Conservation (phyloP, 2,797 vertebrate genomes). For the Microctenopoma lineatum region DNA sequence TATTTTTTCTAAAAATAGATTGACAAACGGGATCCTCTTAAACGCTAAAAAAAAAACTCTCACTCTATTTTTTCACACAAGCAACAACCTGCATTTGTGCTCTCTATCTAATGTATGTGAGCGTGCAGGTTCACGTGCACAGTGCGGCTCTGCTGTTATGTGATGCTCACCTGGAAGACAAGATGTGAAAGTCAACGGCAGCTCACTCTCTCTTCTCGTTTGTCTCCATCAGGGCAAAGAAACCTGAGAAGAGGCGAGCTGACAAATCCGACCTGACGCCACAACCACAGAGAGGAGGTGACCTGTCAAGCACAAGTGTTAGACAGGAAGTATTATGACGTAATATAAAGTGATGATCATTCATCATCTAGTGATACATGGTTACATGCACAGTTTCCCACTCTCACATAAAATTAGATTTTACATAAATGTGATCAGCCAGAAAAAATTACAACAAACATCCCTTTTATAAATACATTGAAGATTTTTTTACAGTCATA, state of each 20-base stretch:
- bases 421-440: not conserved
- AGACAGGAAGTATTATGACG: constrained; percentile 48
- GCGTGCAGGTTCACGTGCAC: not conserved
- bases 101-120: not conserved
- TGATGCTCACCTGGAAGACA: constrained; percentile 25
- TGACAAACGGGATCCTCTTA: constrained; percentile 30
- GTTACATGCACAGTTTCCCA: not conserved
- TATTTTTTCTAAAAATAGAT: constrained; percentile 15
- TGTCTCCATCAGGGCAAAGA: constrained; percentile 59
- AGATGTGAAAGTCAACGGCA: constrained; percentile 45
- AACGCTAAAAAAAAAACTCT: constrained; percentile 23
- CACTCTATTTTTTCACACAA: constrained; percentile 4
- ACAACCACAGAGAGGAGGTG: constrained; percentile 17
- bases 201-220: constrained; percentile 61
- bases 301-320: constrained; percentile 13
- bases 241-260: constrained; percentile 47
- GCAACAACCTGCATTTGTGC: not conserved
- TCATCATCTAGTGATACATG: not conserved
- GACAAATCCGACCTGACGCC: constrained; percentile 12
- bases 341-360: not conserved
- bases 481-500: not conserved
- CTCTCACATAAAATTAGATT: not conserved
- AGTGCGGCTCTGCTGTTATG: not conserved
- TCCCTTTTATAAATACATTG: not conserved
- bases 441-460: not conserved